phyloP scores from a whole-genome alignment of 2,888 invertebrate genomes.

The Eupithecia subumbrata region DNA sequence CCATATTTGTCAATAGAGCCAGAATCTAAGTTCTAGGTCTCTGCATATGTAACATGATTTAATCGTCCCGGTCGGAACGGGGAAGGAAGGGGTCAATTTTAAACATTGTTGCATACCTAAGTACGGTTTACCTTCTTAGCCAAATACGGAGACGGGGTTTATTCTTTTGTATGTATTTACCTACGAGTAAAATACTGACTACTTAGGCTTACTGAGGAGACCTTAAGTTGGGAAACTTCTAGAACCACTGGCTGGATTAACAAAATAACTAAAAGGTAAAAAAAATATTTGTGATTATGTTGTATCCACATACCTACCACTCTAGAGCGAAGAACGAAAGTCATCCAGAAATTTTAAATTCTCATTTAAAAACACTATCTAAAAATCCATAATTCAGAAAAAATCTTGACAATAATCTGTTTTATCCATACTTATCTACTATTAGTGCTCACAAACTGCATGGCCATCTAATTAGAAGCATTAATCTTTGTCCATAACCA shows the following conservation, averaged over 20 bases:
- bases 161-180: no score
- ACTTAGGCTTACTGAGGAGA: no score
- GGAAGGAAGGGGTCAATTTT: no score
- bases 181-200: no score
- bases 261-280: not conserved
- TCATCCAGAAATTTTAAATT: not conserved
- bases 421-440: not conserved
- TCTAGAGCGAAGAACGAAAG: not conserved
- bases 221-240: not conserved
- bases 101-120: no score
- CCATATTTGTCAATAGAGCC: no score
- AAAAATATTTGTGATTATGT: not conserved
- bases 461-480: conserved; percentile 36
- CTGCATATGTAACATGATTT: no score
- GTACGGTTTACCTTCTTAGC: no score
- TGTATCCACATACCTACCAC: not conserved
- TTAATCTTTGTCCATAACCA: conserved; percentile 39
- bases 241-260: not conserved
- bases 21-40: no score
- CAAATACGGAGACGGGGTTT: no score
- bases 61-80: no score
- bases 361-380: not conserved
- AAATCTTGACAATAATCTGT: not conserved
- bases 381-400: not conserved
- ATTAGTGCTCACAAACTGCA: conserved; percentile 29